Evolutionary conservation across 2,113 vertebrate genomes (phyloP), one percentile per base, ranked within the genome.

Genomic region (Brienomyrus brachyistius): DNA sequence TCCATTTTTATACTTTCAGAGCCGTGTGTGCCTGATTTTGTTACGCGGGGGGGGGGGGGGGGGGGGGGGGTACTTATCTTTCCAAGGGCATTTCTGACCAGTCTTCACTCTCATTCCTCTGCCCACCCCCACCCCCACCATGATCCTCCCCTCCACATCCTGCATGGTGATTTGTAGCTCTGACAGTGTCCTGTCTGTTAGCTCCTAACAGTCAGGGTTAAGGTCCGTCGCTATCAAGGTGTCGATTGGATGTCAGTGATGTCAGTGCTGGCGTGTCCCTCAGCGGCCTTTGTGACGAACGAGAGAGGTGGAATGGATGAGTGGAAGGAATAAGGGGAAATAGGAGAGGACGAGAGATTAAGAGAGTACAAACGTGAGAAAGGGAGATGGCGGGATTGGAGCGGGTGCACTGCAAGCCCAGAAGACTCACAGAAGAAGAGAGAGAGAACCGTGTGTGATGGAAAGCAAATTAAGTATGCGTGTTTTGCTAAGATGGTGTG

Each of bases 1-100:
- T 85, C n/a, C 48, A 5, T 21, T 48, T 48, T 85, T 45, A 85
- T 31, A 85, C 83, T 51, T 51, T 51, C 10, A 5, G 40, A 90
- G 77, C 66, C 45, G 21, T 45, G 87, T 88, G 89, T 31, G 45
- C n/a, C 23, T 51, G 45, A 27, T 89, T 19, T 66, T 89, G n/a
- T 83, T 90, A 91, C 91, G 91, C 89, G 10, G 80, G 40, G 87
- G 90, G 86, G 35, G 87, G 89, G 86, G 3, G 50, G 50, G 13
- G 51, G 0, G 45, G 31, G 3, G 50, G 50, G 13, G 51, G 0
- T 40, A 31, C 31, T 80, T 48, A 87, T 91, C 90, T 93, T 88
- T 91, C 92, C 91, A 93, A 93, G 93, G 93, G 85, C 92, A 91
- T 7, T 51, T 89, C 86, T 91, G 66, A 0, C 62, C 62, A 91